phyloP scores from a whole-genome alignment of 2,797 vertebrate species.

The Epinephelus awoara region DNA sequence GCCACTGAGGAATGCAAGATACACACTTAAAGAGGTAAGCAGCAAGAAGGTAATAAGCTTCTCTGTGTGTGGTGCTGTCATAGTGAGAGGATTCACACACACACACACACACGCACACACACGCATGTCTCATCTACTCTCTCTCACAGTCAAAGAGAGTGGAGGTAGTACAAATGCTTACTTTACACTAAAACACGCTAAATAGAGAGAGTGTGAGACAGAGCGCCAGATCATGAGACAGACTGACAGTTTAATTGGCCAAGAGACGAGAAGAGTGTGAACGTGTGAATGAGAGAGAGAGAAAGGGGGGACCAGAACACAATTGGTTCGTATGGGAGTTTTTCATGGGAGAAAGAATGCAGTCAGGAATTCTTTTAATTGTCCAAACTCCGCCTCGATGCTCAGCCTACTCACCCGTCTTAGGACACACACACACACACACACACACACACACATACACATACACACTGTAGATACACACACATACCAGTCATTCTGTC shows the following conservation, averaged over 20 bases:
- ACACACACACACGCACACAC: slow-evolving; percentile 27
- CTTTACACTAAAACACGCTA: slow-evolving; percentile 15
- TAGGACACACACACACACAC: slow-evolving; percentile 21
- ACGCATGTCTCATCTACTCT: slow-evolving; percentile 37
- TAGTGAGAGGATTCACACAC: slow-evolving; percentile 34
- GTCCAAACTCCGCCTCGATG: slow-evolving; percentile 66
- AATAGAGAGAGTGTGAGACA: slow-evolving; percentile 18
- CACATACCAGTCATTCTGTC: slow-evolving; percentile 68
- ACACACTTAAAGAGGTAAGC: slow-evolving; percentile 39
- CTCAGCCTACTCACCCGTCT: slow-evolving; percentile 58
- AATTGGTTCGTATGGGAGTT: slow-evolving; percentile 41
- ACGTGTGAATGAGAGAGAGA: slow-evolving; percentile 12
- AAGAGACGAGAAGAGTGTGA: slow-evolving; percentile 33
- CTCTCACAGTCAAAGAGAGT: slow-evolving; percentile 12
- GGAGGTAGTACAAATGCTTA: slow-evolving; percentile 13
- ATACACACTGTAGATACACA: slow-evolving; percentile 39
- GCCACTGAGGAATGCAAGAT: slow-evolving; percentile 25
- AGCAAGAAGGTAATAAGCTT: slow-evolving; percentile 51
- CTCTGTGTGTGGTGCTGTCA: slow-evolving; percentile 63
- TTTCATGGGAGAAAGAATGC: slow-evolving; percentile 72
- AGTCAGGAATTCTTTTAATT: slow-evolving; percentile 76
- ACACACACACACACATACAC: slow-evolving; percentile 45
- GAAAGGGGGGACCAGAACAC: slow-evolving; percentile 3
- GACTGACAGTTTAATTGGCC: slow-evolving; percentile 43
- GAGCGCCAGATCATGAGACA: slow-evolving; percentile 31